Conservation (phyloP, 2,888 invertebrate species). For the Papilio demoleus region DNA sequence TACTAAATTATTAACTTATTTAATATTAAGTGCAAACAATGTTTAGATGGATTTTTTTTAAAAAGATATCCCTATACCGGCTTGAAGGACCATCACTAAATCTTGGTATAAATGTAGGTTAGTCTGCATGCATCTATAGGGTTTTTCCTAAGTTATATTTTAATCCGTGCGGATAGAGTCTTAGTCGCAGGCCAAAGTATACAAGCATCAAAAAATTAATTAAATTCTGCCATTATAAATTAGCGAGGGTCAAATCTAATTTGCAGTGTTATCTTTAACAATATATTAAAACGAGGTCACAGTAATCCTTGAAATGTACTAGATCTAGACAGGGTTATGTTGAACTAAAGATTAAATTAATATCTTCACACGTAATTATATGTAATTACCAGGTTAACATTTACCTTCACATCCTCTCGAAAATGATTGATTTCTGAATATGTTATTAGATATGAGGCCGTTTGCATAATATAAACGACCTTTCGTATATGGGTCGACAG, state of each 20-base stretch:
- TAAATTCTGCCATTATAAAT: background rate
- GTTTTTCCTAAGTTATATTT: too few relatives aligned
- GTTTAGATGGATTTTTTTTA: too few relatives aligned
- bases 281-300: background rate
- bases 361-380: background rate
- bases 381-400: constrained; percentile 12
- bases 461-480: constrained; percentile 42
- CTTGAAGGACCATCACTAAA: too few relatives aligned
- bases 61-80: too few relatives aligned
- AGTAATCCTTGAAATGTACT: background rate
- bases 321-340: constrained; percentile 12
- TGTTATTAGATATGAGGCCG: constrained; percentile 22
- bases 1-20: too few relatives aligned
- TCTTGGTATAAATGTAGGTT: too few relatives aligned
- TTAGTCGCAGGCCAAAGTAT: too few relatives aligned
- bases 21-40: too few relatives aligned
- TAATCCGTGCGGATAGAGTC: too few relatives aligned
- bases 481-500: constrained; percentile 41
- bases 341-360: background rate
- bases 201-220: background rate
- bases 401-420: constrained; percentile 8
- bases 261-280: background rate
- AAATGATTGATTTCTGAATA: constrained; percentile 22
- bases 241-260: background rate
- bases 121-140: too few relatives aligned